Evolutionary conservation across 2,797 vertebrate species (phyloP).

Genomic region (Margarornis squamiger): DNA sequence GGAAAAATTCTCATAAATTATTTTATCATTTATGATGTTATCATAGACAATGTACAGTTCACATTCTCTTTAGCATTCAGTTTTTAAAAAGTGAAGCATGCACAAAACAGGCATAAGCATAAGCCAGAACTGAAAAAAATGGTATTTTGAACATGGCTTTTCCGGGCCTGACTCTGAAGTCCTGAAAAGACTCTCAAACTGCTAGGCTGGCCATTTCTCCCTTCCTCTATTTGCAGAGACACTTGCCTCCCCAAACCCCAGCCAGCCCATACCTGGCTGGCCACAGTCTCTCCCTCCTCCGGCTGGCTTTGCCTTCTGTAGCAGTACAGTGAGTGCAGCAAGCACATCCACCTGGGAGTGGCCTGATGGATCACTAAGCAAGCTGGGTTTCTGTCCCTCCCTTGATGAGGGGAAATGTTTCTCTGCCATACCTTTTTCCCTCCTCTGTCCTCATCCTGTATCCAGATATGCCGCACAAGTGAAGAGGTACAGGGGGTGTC

Average conservation of each 20-base stretch:
- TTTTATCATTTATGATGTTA: background rate
- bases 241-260: background rate
- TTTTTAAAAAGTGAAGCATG: background rate
- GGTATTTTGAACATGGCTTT: background rate
- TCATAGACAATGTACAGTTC: background rate
- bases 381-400: background rate
- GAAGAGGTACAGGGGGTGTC: rapidly evolving
- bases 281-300: background rate
- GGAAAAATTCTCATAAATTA: background rate
- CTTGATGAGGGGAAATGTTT: background rate
- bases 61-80: background rate
- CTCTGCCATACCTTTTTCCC: background rate
- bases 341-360: background rate
- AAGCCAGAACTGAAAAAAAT: background rate
- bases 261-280: background rate
- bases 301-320: background rate
- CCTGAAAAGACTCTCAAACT: background rate
- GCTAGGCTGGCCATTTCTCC: background rate
- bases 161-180: background rate
- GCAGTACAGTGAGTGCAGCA: rapidly evolving
- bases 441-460: background rate
- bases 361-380: background rate
- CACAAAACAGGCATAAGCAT: background rate
- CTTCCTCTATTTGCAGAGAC: background rate
- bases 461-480: background rate